Evolutionary conservation across 2,113 vertebrate species (phyloP).

Genomic region (Telmatochromis sp.): DNA sequence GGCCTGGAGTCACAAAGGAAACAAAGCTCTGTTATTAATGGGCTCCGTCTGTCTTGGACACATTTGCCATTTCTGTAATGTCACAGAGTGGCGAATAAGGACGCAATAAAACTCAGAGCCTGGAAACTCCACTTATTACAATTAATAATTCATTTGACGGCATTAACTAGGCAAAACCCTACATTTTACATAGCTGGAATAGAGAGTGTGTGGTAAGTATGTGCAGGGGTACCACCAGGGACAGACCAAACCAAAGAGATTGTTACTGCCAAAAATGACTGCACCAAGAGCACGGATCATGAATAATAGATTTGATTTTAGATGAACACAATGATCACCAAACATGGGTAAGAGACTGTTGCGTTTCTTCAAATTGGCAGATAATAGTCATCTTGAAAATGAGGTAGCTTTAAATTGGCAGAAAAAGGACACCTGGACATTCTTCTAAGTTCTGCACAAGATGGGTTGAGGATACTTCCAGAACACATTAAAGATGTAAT

Average conservation of each 20-base stretch:
- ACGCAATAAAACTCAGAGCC: conserved; percentile 45
- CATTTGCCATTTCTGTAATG: conserved; percentile 51
- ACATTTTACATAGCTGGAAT: conserved; percentile 20
- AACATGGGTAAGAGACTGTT: background rate
- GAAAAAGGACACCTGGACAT: background rate
- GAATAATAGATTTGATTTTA: conserved; percentile 43
- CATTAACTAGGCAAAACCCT: conserved; percentile 45
- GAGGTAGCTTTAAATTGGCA: background rate
- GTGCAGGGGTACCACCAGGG: background rate
- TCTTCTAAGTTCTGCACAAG: background rate
- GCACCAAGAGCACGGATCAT: background rate
- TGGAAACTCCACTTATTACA: conserved; percentile 53
- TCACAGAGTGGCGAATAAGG: conserved; percentile 34
- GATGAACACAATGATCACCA: background rate
- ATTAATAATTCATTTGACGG: conserved; percentile 63
- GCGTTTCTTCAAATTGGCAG: background rate
- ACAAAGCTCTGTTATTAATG: conserved; percentile 41
- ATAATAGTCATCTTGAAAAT: background rate
- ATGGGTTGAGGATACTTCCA: background rate
- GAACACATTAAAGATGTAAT: background rate
- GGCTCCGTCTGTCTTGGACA: conserved; percentile 19
- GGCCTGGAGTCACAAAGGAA: background rate
- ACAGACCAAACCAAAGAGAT: conserved; percentile 13
- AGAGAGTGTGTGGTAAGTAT: background rate
- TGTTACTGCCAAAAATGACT: conserved; percentile 31